phyloP scores from a whole-genome alignment of 2,888 invertebrate genomes.

The Tetragonisca angustula region DNA sequence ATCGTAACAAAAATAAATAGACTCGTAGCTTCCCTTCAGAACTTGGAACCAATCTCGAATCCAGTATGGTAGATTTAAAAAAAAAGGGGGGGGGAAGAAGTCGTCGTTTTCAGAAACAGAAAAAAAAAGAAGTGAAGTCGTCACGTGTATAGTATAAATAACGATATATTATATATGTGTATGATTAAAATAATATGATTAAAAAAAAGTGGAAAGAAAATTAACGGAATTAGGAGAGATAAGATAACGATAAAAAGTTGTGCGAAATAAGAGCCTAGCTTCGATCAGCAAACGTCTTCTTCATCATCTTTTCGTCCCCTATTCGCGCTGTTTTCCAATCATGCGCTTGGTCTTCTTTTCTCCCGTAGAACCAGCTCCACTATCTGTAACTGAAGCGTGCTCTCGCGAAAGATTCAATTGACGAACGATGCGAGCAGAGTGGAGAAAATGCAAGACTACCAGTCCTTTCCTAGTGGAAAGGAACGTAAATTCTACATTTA shows the following conservation, averaged over 20 bases:
- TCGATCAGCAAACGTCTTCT: conserved; percentile 71
- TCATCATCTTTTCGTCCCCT: conserved; percentile 46
- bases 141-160: conserved; percentile 76
- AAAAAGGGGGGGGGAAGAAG: not conserved
- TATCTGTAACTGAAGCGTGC: conserved; percentile 5
- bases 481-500: not conserved
- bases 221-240: conserved; percentile 75
- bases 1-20: not conserved
- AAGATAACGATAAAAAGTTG: conserved; percentile 70
- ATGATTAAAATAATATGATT: too few relatives aligned
- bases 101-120: not conserved
- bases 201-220: conserved; percentile 8
- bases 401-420: not conserved
- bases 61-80: not conserved
- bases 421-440: not conserved
- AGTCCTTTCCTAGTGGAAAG: not conserved
- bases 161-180: conserved; percentile 77
- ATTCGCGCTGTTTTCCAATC: conserved; percentile 33
- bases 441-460: not conserved
- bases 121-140: conserved; percentile 77
- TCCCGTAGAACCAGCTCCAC: not conserved
- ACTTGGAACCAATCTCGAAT: not conserved
- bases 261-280: conserved; percentile 76
- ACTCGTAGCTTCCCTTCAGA: conserved; percentile 1
- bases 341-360: not conserved